Evolutionary conservation across 2,113 vertebrate species (phyloP), one percentile per base, ranked within the genome.

Genomic region (Seriola aureovittata): DNA sequence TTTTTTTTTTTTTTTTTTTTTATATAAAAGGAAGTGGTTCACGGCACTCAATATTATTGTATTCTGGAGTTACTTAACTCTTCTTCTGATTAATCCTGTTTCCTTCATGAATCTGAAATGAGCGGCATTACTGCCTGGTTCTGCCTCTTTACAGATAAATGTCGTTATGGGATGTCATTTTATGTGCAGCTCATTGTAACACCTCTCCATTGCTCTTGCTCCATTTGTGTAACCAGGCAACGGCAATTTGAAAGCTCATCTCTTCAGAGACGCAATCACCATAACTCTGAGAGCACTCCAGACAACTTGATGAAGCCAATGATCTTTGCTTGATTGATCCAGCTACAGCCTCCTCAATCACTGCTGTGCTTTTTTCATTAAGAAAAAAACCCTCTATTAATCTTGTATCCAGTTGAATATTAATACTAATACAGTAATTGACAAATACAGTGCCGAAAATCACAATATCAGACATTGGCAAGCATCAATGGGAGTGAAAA

Each of bases 141-240:
- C 63, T 78, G 55, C 82, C 71, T 57, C 70, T 73, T 76, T 64
- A 50, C 81, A 78, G 85, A 93, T 85, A 86, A 89, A 90, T 62
- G 66, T 71, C 87, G 81, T 93, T 88, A 89, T 58, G 72, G 84
- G 88, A 92, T 90, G 93, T 89, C 90, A 85, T 91, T 94, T 90
- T 84, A 87, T 87, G 90, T 90, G 80, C 85, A 84, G 79, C 70
- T 83, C 81, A 92, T 94, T 93, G 90, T 93, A 90, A 88, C 85
- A 81, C 84, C 86, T 93, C 90, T 89, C 85, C 89, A 89, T 72
- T 81, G 89, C 85, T 91, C 85, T 88, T 76, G 79, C 89, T 93
- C 93, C 92, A 93, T 93, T 93, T 94, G 84, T 71, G 94, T 94
- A 91, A 90, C 94, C 88, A 92, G 91, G 94, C 94, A 95, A 95